Evolutionary conservation across 2,797 vertebrate genomes (phyloP).

Genomic region (Sebastes minor): DNA sequence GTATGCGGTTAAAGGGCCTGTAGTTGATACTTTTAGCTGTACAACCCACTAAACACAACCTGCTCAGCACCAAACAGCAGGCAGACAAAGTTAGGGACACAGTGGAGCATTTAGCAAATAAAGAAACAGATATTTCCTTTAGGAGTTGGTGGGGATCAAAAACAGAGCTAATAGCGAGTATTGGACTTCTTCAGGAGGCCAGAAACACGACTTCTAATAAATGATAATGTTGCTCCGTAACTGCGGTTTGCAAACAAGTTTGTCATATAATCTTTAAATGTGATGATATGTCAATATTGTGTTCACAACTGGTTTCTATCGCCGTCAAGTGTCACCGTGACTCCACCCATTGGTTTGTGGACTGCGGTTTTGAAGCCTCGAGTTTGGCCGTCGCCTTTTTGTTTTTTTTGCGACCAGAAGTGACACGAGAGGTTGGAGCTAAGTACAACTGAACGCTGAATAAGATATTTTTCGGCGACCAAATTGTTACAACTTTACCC

Average conservation of each 20-base stretch:
- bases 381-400: fast-evolving
- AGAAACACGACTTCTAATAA: background rate
- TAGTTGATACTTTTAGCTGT: background rate
- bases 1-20: background rate
- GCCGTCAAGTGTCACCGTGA: too few species aligned
- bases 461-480: too few species aligned
- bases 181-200: background rate
- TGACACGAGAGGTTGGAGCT: too few species aligned
- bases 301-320: background rate
- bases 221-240: background rate
- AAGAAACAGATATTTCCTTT: background rate
- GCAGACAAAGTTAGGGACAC: background rate
- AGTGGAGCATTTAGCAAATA: background rate
- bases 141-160: background rate
- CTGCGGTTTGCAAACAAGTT: background rate
- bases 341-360: too few species aligned
- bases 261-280: too few species aligned
- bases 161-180: background rate
- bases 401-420: too few species aligned
- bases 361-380: too few species aligned
- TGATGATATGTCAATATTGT: background rate
- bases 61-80: background rate
- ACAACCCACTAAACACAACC: background rate
- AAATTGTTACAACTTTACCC: too few species aligned
- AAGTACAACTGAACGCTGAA: too few species aligned